phyloP scores from a whole-genome alignment of 2,888 invertebrate species.

The Agrochola macilenta region DNA sequence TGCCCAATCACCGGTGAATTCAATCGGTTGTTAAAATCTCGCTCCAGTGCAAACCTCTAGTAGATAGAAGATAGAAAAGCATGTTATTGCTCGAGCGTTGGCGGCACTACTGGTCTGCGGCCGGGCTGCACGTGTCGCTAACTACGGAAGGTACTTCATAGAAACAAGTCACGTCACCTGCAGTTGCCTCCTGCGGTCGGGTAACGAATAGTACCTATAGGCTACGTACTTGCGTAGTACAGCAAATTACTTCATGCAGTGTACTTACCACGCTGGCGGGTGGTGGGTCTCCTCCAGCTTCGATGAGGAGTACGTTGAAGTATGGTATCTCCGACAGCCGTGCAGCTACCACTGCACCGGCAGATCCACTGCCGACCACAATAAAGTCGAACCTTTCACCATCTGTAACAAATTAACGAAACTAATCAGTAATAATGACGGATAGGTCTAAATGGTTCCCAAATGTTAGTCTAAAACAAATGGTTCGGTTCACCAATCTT shows the following conservation, averaged over 20 bases:
- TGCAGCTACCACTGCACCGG: slow-evolving; percentile 76
- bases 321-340: slow-evolving; percentile 73
- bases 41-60: too few relatives aligned
- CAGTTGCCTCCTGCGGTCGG: too few relatives aligned
- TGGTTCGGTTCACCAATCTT: neutral
- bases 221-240: neutral
- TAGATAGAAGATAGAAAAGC: too few relatives aligned
- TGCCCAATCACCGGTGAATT: too few relatives aligned
- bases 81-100: too few relatives aligned
- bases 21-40: too few relatives aligned
- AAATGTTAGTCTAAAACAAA: neutral
- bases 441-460: neutral
- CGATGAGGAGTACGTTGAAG: slow-evolving; percentile 74
- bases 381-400: slow-evolving; percentile 77
- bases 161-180: too few relatives aligned
- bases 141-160: too few relatives aligned
- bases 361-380: slow-evolving; percentile 79
- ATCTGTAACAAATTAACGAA: slow-evolving; percentile 64
- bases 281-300: slow-evolving; percentile 79
- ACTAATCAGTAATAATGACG: neutral
- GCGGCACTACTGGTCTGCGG: too few relatives aligned
- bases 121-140: too few relatives aligned
- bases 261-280: slow-evolving; percentile 74
- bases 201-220: too few relatives aligned
- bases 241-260: neutral